phyloP scores from a whole-genome alignment of 2,113 vertebrate genomes.

The Stigmatopora nigra region DNA sequence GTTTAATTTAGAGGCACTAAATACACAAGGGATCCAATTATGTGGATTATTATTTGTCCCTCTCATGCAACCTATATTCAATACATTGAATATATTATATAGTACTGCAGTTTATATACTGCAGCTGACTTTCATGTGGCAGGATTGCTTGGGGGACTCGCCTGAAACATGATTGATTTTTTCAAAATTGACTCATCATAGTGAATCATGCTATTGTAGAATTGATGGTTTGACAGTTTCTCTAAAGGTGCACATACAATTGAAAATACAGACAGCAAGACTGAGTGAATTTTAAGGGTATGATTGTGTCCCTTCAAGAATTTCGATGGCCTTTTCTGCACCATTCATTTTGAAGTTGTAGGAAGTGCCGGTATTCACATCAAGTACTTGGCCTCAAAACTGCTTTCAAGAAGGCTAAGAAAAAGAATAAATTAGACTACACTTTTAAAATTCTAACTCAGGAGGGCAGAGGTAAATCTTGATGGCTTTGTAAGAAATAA shows the following conservation, averaged over 20 bases:
- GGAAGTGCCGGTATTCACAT: neutral
- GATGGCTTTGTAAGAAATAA: conserved; percentile 28
- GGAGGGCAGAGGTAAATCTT: neutral
- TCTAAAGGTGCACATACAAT: neutral
- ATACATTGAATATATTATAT: neutral
- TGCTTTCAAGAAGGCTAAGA: neutral
- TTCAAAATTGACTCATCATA: neutral
- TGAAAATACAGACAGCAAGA: neutral
- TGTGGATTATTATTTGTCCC: neutral
- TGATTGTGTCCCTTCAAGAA: conserved; percentile 1
- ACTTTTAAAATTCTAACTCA: conserved; percentile 6
- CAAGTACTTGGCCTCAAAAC: neutral
- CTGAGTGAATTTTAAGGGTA: conserved; percentile 4
- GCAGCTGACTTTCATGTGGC: neutral
- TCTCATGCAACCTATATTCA: neutral
- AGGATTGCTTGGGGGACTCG: neutral
- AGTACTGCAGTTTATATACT: neutral
- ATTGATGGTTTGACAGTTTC: neutral
- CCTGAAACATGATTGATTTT: neutral
- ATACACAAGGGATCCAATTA: neutral
- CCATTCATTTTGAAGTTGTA: conserved; percentile 5
- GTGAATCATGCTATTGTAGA: neutral
- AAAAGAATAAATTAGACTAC: conserved; percentile 8
- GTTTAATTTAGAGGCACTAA: neutral
- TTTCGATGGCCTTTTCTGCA: neutral